Base-by-base conservation (phyloP, 2,797 vertebrate species). In the Xenopus petersii region DNA sequence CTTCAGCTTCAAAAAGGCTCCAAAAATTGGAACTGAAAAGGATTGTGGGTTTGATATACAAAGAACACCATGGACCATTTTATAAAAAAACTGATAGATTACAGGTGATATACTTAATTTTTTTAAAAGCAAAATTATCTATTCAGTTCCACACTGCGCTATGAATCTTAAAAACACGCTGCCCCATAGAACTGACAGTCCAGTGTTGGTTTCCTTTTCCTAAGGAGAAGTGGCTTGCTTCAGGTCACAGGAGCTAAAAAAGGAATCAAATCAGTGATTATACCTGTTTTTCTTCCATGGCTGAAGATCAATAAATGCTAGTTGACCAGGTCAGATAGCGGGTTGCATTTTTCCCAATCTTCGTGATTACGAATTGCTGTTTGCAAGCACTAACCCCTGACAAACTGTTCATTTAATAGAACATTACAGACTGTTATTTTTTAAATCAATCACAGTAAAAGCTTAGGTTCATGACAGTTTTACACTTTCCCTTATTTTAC, bases 351-450 rank as follows among this genome's bases (percentile, higher is more conserved):
- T 8, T 56, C 13, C 5, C 54, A 1, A 2, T 17, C 54, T 56
- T 56, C n/a, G 17, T 16, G 54, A 56, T 56, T 56, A 56, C 54
- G 7, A 56, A 56, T 56, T 56, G 54, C 54, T 56, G n/a, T 16
- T 56, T 56, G 16, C 54, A n/a, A 56, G 17, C 54, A 56, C 54
- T 56, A 56, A 56, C 54, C 13, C 54, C 54, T 56, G 54, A 56
- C n/a, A 56, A 56, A 56, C 54, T 56, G 54, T 56, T 56, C 54
- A 56, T 56, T 56, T 56, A 56, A 56, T 56, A 56, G 54, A 56
- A 56, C 54, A 56, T 56, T 56, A 56, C 54, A 56, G 54, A 56
- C 15, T 56, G 54, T 56, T 56, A 56, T 56, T 56, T 56, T 56
- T 56, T 17, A 17, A 56, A 56, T 56, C 54, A 56, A 56, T 56